Evolutionary conservation across 2,888 invertebrate species (phyloP).

Genomic region (Herminia tarsipennalis): DNA sequence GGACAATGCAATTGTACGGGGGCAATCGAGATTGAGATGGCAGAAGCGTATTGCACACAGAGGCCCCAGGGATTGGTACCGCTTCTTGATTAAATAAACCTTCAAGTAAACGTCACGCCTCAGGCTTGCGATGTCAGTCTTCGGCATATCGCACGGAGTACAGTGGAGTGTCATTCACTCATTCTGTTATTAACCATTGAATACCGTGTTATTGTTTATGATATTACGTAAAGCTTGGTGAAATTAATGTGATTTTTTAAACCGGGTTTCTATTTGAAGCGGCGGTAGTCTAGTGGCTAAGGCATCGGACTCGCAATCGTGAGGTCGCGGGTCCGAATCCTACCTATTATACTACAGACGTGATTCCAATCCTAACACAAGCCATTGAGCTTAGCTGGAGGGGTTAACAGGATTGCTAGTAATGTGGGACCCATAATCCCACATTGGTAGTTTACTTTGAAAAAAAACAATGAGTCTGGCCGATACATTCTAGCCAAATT

Average conservation of each 20-base stretch:
- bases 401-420: too few relatives aligned
- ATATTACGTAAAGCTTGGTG: conserved; percentile 12
- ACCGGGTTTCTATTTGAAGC: too few relatives aligned
- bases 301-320: too few relatives aligned
- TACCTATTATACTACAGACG: too few relatives aligned
- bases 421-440: too few relatives aligned
- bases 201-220: conserved; percentile 32
- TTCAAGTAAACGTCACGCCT: conserved; percentile 74
- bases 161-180: conserved; percentile 51
- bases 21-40: conserved; percentile 79
- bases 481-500: too few relatives aligned
- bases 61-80: conserved; percentile 62
- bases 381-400: too few relatives aligned
- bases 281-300: too few relatives aligned
- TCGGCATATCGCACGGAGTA: conserved; percentile 69
- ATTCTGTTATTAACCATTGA: conserved; percentile 47
- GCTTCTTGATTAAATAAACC: conserved; percentile 84
- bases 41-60: conserved; percentile 63
- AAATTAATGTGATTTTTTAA: conserved; percentile 1
- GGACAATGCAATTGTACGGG: conserved; percentile 75
- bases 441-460: too few relatives aligned
- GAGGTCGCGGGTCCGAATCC: too few relatives aligned
- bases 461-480: too few relatives aligned
- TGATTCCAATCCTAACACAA: too few relatives aligned
- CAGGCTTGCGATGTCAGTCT: conserved; percentile 64